These are phyloP conservation scores for Meandrina meandrites DNA, from an alignment of 92 coral and sea anemone species.

Conservation along the genomic window DNA sequence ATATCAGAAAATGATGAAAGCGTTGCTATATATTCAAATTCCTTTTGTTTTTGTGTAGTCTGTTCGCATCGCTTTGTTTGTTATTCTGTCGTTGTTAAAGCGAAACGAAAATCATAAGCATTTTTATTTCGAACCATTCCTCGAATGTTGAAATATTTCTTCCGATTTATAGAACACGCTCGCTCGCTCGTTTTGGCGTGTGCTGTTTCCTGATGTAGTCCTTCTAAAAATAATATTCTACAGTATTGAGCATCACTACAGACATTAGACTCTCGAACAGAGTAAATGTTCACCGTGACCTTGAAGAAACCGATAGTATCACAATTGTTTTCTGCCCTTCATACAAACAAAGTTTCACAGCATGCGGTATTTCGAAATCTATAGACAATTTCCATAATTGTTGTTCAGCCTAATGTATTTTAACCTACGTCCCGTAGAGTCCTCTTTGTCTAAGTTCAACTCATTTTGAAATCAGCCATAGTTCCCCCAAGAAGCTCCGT, in stretches of 20 bases:
- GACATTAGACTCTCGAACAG: not conserved
- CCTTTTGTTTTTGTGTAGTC: conserved; percentile 28
- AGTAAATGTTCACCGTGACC: conserved; percentile 34
- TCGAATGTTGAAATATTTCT: not conserved
- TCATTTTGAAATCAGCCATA: not conserved
- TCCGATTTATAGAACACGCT: not conserved
- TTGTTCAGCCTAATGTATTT: conserved; percentile 13
- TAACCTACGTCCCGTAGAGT: conserved; percentile 11
- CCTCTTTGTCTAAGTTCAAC: not conserved
- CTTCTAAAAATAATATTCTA: not conserved
- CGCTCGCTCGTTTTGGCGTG: not conserved
- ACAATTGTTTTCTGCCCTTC: conserved; percentile 23
- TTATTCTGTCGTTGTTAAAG: not conserved
- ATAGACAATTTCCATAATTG: conserved; percentile 18
- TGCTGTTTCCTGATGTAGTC: not conserved
- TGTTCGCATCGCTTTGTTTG: conserved; percentile 14
- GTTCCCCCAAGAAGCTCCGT: conserved; percentile 7
- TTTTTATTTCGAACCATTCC: not conserved
- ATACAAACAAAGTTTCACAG: conserved; percentile 24
- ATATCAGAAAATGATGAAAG: conserved; percentile 7
- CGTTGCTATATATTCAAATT: conserved; percentile 18
- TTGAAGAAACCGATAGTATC: conserved; percentile 24
- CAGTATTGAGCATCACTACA: not conserved
- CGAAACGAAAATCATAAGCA: not conserved
- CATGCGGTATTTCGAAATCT: conserved; percentile 14